Conservation (phyloP, 2,888 invertebrate species). For the Zelleria hepariella region DNA sequence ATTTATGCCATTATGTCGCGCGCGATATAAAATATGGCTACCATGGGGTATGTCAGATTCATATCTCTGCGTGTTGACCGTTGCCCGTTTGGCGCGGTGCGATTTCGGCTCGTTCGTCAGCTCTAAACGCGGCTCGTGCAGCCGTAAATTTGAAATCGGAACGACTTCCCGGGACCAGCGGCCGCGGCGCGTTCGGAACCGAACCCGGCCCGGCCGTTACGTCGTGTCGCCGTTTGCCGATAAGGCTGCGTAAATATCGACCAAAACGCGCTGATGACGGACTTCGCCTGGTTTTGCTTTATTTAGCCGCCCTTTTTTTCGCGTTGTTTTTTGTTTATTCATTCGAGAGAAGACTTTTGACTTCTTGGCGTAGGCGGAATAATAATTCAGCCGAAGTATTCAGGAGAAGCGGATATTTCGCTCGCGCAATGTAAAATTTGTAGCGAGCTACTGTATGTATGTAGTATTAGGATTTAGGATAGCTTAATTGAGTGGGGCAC, state of each 20-base stretch:
- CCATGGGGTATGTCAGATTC: too few relatives aligned
- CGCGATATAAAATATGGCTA: too few relatives aligned
- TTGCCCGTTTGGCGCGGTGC: too few relatives aligned
- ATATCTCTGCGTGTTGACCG: too few relatives aligned
- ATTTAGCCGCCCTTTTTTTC: slow-evolving; percentile 4
- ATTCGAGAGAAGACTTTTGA: not conserved
- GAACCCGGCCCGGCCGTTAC: slow-evolving; percentile 16
- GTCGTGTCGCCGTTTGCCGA: slow-evolving; percentile 14
- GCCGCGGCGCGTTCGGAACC: slow-evolving; percentile 19
- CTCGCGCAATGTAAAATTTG: too few relatives aligned
- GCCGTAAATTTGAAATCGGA: slow-evolving; percentile 43
- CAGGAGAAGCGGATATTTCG: not conserved
- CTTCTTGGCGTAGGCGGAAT: not conserved
- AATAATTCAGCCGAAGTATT: not conserved
- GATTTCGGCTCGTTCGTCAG: not conserved
- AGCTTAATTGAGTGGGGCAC: too few relatives aligned
- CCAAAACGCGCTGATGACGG: slow-evolving; percentile 7
- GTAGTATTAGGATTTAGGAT: too few relatives aligned
- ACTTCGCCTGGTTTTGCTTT: slow-evolving; percentile 4
- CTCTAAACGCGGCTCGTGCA: slow-evolving; percentile 8
- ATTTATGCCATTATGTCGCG: too few relatives aligned
- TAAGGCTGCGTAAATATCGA: slow-evolving; percentile 8
- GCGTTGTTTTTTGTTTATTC: not conserved
- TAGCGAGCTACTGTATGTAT: too few relatives aligned
- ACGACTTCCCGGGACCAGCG: slow-evolving; percentile 25